Base-by-base conservation (phyloP, 2,113 vertebrate species). In the Pycnonotus jocosus region DNA sequence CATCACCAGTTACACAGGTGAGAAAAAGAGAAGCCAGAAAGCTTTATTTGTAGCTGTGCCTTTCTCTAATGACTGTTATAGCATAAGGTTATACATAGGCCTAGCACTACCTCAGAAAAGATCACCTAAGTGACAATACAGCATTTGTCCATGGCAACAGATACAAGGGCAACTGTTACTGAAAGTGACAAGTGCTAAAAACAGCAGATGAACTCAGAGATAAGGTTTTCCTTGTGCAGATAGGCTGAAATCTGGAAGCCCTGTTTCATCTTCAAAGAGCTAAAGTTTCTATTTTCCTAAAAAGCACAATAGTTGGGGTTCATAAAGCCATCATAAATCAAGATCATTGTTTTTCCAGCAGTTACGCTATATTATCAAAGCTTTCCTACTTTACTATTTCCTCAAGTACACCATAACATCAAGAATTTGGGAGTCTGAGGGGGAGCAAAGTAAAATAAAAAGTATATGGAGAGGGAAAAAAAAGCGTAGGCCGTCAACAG, bases 171-270 rank as follows among this genome's bases (percentile, higher is more conserved):
- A 91, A 30, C 25, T 24, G 69, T 62, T 87, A 40, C 65, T 78
- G 78, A 89, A 94, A 86, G 15, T 50, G 54, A 44, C 10, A 18
- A 66, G 42, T 44, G 47, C 35, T 78, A 81, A 95, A 94, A 86
- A 24, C 20, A 51, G 65, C 78, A 74, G 23, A 88, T 48, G 12
- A 92, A 86, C 53, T 80, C 65, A 66, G 0, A 3, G 13, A 51
- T 19, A 31, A 92, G 20, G 35, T 42, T 84, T 48, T 62, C 35
- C 28, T 71, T 48, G 64, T 25, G 51, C 24, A 70, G 27, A 50
- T 1, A 53, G 20, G 42, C 25, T 58, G 58, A 70, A 81, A 35
- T 9, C 5, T 33, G 10, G 16, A 86, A 70, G 12, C 9, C 11
- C 20, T 13, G 8, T 28, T 56, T 71, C 28, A 58, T 45, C 37